phyloP scores from a whole-genome alignment of 2,113 vertebrate genomes.

The Catharus bicknelli region DNA sequence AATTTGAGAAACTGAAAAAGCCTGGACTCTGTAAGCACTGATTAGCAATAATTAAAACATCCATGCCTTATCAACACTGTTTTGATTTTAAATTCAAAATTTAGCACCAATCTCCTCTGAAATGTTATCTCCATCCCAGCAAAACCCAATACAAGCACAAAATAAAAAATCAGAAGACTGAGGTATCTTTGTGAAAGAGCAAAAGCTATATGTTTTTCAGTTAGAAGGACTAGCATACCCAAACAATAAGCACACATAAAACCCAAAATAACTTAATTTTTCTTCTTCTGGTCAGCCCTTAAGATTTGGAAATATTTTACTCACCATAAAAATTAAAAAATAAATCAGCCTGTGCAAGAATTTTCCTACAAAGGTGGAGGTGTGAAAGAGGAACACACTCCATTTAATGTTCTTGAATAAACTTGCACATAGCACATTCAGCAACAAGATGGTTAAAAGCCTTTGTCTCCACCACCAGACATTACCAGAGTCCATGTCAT shows the following conservation, averaged over 20 bases:
- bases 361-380: not conserved
- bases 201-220: not conserved
- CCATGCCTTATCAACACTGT: not conserved
- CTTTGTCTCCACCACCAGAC: not conserved
- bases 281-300: not conserved
- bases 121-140: not conserved
- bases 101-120: not conserved
- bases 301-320: constrained; percentile 27
- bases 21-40: not conserved
- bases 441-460: not conserved
- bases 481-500: not conserved
- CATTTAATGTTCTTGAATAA: not conserved
- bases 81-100: not conserved
- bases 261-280: not conserved
- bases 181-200: not conserved
- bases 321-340: not conserved
- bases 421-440: not conserved
- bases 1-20: not conserved
- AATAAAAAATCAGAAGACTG: not conserved
- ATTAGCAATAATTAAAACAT: not conserved
- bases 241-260: not conserved
- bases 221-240: not conserved
- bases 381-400: not conserved
- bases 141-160: not conserved
- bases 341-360: not conserved